phyloP scores from a whole-genome alignment of 2,113 vertebrate genomes.

The Oncorhynchus nerka region DNA sequence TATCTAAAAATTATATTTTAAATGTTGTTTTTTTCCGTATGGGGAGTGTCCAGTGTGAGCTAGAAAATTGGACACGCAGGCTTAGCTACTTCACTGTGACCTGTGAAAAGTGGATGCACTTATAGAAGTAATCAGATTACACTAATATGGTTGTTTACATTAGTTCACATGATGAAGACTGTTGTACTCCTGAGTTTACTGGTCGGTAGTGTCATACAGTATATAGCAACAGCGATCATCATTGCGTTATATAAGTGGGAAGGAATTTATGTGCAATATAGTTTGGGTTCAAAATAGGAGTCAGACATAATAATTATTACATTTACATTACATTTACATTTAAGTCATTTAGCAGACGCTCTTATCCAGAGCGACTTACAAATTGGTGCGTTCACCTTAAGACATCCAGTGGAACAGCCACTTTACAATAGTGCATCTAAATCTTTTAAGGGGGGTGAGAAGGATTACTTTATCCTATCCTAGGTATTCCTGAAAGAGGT shows the following conservation, averaged over 20 bases:
- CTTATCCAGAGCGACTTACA: too few species aligned
- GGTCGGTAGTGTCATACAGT: background rate
- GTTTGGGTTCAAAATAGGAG: background rate
- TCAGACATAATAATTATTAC: background rate
- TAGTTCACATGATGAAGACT: background rate
- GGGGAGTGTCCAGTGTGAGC: slow-evolving; percentile 20
- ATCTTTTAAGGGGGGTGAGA: too few species aligned
- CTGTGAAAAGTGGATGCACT: background rate
- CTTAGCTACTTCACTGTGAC: background rate
- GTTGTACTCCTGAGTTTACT: background rate
- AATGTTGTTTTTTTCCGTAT: too few species aligned
- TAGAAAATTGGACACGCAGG: slow-evolving; percentile 7
- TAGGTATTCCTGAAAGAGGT: too few species aligned
- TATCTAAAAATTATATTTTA: too few species aligned
- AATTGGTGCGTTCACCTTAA: too few species aligned
- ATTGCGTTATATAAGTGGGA: background rate
- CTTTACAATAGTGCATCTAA: too few species aligned
- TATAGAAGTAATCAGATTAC: background rate
- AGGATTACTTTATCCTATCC: too few species aligned
- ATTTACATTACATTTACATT: too few species aligned
- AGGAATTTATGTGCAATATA: background rate
- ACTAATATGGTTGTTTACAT: background rate
- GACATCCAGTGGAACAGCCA: too few species aligned
- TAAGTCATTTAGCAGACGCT: too few species aligned
- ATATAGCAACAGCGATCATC: background rate